phyloP scores from a whole-genome alignment of 1,140 invertebrate species.

The Polypedilum vanderplanki region DNA sequence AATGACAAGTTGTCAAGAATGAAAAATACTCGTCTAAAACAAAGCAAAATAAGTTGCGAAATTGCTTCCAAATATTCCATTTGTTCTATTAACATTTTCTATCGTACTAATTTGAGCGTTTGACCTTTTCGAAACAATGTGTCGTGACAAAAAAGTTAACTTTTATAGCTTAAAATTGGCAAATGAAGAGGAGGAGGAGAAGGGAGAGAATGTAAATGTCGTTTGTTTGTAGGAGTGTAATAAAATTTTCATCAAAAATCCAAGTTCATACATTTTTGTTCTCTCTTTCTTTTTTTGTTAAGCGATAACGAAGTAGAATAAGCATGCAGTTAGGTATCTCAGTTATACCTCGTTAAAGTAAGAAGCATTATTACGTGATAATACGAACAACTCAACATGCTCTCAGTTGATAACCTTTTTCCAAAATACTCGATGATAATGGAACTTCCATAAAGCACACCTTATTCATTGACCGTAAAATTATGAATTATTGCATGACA shows the following conservation, averaged over 20 bases:
- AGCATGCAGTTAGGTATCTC: no score
- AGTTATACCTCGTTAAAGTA: no score
- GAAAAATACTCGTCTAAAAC: neutral
- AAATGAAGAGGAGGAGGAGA: no score
- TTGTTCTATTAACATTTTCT: constrained; percentile 13
- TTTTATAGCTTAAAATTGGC: no score
- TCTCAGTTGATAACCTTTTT: neutral
- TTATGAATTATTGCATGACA: constrained; percentile 1
- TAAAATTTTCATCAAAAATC: no score
- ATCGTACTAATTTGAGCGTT: neutral
- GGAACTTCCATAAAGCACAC: neutral
- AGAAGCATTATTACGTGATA: neutral
- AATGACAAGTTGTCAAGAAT: constrained; percentile 10
- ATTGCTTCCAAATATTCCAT: neutral
- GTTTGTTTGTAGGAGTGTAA: no score
- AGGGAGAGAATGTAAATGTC: no score
- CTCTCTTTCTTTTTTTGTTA: no score
- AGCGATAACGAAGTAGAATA: no score
- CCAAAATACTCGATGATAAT: constrained; percentile 7
- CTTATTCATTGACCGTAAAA: constrained; percentile 4
- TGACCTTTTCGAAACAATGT: no score
- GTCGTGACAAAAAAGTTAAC: no score
- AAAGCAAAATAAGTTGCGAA: neutral
- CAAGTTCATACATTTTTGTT: no score
- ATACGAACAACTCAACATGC: neutral